Evolutionary conservation across 2,797 vertebrate genomes (phyloP), one percentile per base, ranked within the genome.

Genomic region (Ctenochaetus hawaiiensis): DNA sequence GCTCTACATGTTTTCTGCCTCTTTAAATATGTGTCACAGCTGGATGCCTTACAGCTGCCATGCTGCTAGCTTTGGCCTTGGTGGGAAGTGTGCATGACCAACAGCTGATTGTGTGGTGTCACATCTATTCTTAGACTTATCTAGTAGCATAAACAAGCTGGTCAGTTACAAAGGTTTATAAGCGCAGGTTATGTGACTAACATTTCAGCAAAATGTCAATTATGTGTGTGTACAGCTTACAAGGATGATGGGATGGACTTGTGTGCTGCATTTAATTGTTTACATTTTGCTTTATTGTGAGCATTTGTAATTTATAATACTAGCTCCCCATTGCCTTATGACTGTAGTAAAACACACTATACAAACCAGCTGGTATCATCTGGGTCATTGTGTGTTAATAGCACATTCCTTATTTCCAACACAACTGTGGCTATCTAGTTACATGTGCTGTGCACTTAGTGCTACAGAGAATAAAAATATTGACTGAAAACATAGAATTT

Each of bases 391-490:
- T 54, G 73, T 75, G 52, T 51, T 66, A 37, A 84, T 53, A 77
- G 51, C 51, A 1, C 73, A 73, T 73, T 76, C 58, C 14, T 48
- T 58, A 34, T 77, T 80, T 82, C 74, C 73, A 52, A 78, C 72
- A 74, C 82, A 69, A 39, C 47, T 67, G 37, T 43, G 41, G 48
- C 53, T 88, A 82, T 92, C 77, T 45, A 52, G 77, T 91, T 88
- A 77, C 89, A 86, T 69, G 58, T 41, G 61, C 52, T 59, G 72
- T 26, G 47, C 67, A 58, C 68, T 73, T 60, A 44, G 79, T 67
- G 66, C 85, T 65, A 80, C 72, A 80, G 89, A 83, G 88, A 90
- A 82, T 83, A 57, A 52, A 75, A 69, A 76, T 89, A 92, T 92
- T 89, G 87, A 89, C 64, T 64, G 65, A 85, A 87, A 85, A 75